Percentiles rank a stretch among this genome's conserved stretches.
phyloP scores from a whole-genome alignment of 1,140 invertebrate genomes.

The Eriocheir sinensis region DNA sequence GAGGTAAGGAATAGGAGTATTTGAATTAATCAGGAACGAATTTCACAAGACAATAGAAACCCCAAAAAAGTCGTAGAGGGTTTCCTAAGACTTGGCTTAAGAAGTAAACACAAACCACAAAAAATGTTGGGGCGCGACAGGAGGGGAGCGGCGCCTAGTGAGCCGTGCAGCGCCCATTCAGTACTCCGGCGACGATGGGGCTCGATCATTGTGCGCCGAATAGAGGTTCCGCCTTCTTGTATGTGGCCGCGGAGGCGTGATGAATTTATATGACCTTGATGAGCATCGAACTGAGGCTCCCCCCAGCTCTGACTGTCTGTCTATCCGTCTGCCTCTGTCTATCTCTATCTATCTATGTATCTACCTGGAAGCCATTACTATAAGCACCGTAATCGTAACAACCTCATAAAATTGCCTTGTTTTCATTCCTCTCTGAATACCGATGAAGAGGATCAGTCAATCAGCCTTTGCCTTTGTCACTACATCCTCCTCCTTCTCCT shows the following conservation, averaged over 20 bases:
- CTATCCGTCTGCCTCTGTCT: background rate
- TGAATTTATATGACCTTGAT: background rate
- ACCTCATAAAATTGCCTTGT: background rate
- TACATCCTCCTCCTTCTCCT: background rate
- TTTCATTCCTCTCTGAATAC: background rate
- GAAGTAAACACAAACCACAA: too few relatives aligned
- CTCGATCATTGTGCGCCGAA: background rate
- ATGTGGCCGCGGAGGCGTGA: background rate
- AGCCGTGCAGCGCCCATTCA: background rate
- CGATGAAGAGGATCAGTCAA: background rate
- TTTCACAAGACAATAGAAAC: too few relatives aligned
- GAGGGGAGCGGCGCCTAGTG: too few relatives aligned
- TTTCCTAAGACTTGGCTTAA: too few relatives aligned
- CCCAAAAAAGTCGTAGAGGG: too few relatives aligned
- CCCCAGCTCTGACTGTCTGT: background rate
- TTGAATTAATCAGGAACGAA: too few relatives aligned
- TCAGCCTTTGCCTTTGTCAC: background rate
- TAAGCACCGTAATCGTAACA: background rate
- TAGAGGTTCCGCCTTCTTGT: background rate
- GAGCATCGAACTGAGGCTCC: background rate
- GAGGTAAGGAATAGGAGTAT: too few relatives aligned
- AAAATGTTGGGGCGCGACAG: too few relatives aligned
- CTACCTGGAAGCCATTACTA: background rate
- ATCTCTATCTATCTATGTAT: slow-evolving; percentile 2
- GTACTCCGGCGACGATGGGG: background rate